Conservation (phyloP, 2,888 invertebrate species). For the Cyrtodaria siliqua region DNA sequence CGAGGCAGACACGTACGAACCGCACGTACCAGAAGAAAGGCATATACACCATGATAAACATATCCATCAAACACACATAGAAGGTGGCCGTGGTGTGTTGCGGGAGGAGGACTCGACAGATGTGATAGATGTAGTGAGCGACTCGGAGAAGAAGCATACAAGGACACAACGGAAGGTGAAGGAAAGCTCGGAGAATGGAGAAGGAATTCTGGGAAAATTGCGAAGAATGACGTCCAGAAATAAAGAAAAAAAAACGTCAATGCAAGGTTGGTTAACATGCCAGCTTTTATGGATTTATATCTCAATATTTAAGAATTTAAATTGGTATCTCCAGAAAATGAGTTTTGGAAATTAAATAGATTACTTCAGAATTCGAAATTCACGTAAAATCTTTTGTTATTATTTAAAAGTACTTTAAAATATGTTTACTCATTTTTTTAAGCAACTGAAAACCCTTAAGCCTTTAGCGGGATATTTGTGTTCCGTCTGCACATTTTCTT, state of each 20-base stretch:
- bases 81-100: slow-evolving; percentile 15
- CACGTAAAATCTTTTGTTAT: too few species aligned
- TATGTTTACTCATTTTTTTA: too few species aligned
- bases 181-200: slow-evolving; percentile 59
- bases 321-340: too few species aligned
- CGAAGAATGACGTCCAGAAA: slow-evolving; percentile 45
- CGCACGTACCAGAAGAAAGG: slow-evolving; percentile 40
- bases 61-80: slow-evolving; percentile 48
- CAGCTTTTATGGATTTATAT: too few species aligned
- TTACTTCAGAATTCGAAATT: too few species aligned
- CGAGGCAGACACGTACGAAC: slow-evolving; percentile 20
- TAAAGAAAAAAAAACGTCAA: slow-evolving; percentile 32
- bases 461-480: too few species aligned
- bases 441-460: too few species aligned
- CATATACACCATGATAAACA: slow-evolving; percentile 47
- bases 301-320: too few species aligned
- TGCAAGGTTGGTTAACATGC: slow-evolving; percentile 51
- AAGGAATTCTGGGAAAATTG: slow-evolving; percentile 45
- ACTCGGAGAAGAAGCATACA: slow-evolving; percentile 56
- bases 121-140: slow-evolving; percentile 25
- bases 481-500: too few species aligned
- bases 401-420: too few species aligned
- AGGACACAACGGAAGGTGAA: slow-evolving; percentile 61
- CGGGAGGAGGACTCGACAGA: slow-evolving; percentile 42
- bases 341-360: too few species aligned